phyloP scores from a whole-genome alignment of 1,140 invertebrate genomes.

The Heliconius eleuchia region DNA sequence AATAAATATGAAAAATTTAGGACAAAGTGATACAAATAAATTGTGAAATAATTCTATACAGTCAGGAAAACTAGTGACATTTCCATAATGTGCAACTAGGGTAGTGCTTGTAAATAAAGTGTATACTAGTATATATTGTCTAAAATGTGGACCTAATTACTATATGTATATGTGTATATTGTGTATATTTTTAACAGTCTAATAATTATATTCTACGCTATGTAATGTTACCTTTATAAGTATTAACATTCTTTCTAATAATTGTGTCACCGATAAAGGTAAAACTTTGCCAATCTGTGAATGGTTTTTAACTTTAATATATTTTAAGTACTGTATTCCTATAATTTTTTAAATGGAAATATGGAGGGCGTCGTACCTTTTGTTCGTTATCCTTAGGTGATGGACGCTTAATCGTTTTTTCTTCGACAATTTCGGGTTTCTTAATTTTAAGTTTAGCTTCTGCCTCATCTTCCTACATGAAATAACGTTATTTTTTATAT shows the following conservation, averaged over 20 bases:
- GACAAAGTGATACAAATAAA: slow-evolving; percentile 4
- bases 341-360: not conserved
- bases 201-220: not conserved
- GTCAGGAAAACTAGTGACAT: slow-evolving; percentile 6
- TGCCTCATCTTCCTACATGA: slow-evolving; percentile 66
- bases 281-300: slow-evolving; percentile 52
- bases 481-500: slow-evolving; percentile 34
- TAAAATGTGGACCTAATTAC: not conserved
- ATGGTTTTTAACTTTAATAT: slow-evolving; percentile 41
- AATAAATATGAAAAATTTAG: slow-evolving; percentile 20
- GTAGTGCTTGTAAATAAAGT: not conserved
- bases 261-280: slow-evolving; percentile 38
- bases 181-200: not conserved
- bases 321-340: not conserved
- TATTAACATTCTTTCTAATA: slow-evolving; percentile 62
- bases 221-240: slow-evolving; percentile 61
- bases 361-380: slow-evolving; percentile 50
- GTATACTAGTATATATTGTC: not conserved
- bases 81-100: slow-evolving; percentile 20
- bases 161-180: not conserved
- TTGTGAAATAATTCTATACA: not conserved
- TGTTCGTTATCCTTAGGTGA: slow-evolving; percentile 59
- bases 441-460: slow-evolving; percentile 74
- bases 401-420: slow-evolving; percentile 72
- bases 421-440: slow-evolving; percentile 76